phyloP scores from a whole-genome alignment of 2,888 invertebrate species.

The Scrobipalpa costella region DNA sequence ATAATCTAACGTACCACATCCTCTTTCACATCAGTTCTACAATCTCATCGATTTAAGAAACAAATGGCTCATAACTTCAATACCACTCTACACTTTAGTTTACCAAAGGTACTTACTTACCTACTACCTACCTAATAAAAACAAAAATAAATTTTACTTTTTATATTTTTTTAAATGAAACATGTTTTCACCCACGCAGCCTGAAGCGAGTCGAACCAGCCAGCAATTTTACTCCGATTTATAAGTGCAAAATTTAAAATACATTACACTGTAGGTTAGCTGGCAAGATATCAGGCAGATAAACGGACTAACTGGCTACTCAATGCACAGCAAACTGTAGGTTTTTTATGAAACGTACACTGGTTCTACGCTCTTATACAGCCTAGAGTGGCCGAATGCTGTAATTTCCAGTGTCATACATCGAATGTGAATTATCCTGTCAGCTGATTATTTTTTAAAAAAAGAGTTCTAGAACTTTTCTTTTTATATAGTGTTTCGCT shows the following conservation, averaged over 20 bases:
- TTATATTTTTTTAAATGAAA: slow-evolving; percentile 41
- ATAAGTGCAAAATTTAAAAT: too few species aligned
- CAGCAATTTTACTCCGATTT: slow-evolving; percentile 48
- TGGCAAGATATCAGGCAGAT: too few species aligned
- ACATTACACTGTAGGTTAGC: too few species aligned
- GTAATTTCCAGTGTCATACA: slow-evolving; percentile 24
- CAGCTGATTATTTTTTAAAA: background rate
- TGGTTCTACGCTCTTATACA: too few species aligned
- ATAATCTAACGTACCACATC: too few species aligned
- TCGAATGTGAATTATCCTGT: slow-evolving; percentile 23
- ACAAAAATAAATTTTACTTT: slow-evolving; percentile 31
- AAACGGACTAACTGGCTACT: too few species aligned
- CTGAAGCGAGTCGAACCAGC: slow-evolving; percentile 40
- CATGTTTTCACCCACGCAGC: slow-evolving; percentile 48
- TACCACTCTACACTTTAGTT: background rate
- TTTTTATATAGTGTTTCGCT: background rate
- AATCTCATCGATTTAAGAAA: background rate
- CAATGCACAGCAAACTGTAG: too few species aligned
- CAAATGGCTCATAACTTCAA: background rate
- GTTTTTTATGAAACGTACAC: too few species aligned
- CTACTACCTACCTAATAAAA: slow-evolving; percentile 56
- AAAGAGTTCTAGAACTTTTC: background rate
- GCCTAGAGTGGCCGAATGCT: slow-evolving; percentile 26
- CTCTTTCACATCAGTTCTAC: too few species aligned
- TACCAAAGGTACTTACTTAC: background rate